Conservation (phyloP, 2,113 vertebrate genomes). For the Mormyrus iriodes region DNA sequence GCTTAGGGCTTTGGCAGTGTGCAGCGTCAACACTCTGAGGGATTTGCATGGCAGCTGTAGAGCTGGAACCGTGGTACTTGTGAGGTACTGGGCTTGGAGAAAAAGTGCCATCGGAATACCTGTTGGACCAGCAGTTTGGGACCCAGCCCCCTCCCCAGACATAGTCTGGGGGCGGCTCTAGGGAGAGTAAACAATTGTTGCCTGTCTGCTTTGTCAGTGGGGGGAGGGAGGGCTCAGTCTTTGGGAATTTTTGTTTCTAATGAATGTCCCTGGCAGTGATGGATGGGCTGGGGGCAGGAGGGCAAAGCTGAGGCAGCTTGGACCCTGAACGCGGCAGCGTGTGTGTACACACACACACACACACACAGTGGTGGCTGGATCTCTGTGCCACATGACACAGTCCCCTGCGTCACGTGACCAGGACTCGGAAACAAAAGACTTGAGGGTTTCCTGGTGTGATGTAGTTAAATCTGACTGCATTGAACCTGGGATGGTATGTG, state of each 20-base stretch:
- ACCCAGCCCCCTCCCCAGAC: background rate
- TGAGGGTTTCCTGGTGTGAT: background rate
- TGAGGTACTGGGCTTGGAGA: background rate
- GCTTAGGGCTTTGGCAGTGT: background rate
- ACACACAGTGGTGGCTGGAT: background rate
- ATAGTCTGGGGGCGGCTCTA: background rate
- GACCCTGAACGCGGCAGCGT: background rate
- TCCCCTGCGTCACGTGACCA: background rate
- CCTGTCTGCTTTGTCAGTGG: background rate
- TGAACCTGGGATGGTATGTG: background rate
- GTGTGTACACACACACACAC: constrained; percentile 1
- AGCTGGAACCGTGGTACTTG: background rate
- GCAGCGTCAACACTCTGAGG: background rate
- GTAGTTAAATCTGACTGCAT: background rate
- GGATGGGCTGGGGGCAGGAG: constrained; percentile 43
- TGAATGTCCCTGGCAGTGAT: constrained; percentile 56
- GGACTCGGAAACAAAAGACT: background rate
- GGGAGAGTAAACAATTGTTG: background rate
- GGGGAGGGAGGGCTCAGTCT: constrained; percentile 39
- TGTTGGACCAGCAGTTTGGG: background rate
- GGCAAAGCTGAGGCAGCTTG: constrained; percentile 23
- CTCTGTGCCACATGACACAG: background rate
- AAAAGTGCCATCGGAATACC: background rate
- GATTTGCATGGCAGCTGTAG: background rate
- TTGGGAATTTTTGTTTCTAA: constrained; percentile 63